phyloP scores from a whole-genome alignment of 2,113 vertebrate genomes.

The Ivindomyrus marchei region DNA sequence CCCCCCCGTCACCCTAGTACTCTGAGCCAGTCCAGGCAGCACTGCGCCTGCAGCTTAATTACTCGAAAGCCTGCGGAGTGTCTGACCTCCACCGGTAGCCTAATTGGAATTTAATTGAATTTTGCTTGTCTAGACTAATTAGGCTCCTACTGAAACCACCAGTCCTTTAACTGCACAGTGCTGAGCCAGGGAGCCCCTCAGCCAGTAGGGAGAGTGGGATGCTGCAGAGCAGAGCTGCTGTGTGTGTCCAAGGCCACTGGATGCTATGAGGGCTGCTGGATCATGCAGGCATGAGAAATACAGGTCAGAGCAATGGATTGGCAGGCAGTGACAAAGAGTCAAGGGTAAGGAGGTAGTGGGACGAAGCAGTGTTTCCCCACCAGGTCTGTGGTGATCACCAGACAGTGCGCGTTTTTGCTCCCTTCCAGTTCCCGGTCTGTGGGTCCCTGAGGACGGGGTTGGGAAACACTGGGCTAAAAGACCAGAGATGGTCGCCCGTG shows the following conservation, averaged over 20 bases:
- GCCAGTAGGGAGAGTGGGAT: slow-evolving; percentile 7
- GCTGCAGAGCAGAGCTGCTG: slow-evolving; percentile 19
- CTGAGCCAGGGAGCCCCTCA: neutral
- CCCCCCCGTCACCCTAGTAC: neutral
- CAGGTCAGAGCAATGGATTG: neutral
- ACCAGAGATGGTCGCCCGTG: neutral
- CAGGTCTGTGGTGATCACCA: neutral
- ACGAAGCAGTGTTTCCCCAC: neutral
- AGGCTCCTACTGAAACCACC: slow-evolving; percentile 57
- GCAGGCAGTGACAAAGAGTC: neutral
- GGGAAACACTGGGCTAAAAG: neutral
- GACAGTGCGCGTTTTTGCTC: neutral
- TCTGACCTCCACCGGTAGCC: slow-evolving; percentile 61
- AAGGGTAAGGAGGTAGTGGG: neutral
- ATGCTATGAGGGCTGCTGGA: neutral
- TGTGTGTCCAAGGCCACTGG: neutral
- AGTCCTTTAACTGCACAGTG: slow-evolving; percentile 48
- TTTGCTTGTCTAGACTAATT: slow-evolving; percentile 69
- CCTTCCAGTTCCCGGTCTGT: neutral
- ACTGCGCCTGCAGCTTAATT: slow-evolving; percentile 60
- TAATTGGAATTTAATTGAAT: slow-evolving; percentile 75
- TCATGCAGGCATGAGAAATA: neutral
- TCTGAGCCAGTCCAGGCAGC: slow-evolving; percentile 44
- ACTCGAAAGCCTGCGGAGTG: slow-evolving; percentile 55
- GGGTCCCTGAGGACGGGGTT: neutral